Percentiles rank a stretch among this genome's conserved stretches.
These are phyloP conservation scores for Phyllotreta striolata DNA, from an alignment of 2,888 invertebrate genomes.

Conservation along the genomic window DNA sequence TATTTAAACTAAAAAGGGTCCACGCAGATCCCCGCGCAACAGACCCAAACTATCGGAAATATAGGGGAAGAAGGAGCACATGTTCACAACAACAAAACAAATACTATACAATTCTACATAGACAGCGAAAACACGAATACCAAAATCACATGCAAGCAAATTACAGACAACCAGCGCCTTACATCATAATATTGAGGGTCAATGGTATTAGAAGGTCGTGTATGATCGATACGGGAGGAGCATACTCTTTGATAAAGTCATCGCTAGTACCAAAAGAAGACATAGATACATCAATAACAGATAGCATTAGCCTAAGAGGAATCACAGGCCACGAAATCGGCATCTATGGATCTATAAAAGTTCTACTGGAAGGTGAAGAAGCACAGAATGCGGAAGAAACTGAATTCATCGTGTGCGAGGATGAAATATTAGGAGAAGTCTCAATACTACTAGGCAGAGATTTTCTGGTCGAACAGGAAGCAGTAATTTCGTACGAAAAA, in stretches of 20 bases:
- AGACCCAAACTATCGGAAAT: too few species aligned
- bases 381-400: background rate
- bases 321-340: background rate
- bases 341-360: constrained; percentile 1
- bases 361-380: background rate
- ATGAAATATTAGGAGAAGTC: constrained; percentile 6
- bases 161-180: too few species aligned
- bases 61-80: background rate
- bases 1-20: too few species aligned
- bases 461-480: background rate
- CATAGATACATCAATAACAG: background rate
- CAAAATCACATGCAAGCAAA: too few species aligned
- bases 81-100: too few species aligned
- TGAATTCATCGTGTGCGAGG: background rate
- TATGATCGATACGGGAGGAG: background rate
- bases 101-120: too few species aligned
- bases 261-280: background rate
- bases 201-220: too few species aligned
- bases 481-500: background rate
- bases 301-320: background rate
- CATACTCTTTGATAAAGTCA: background rate
- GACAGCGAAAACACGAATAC: too few species aligned
- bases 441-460: background rate
- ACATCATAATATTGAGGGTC: too few species aligned
- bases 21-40: too few species aligned